Evolutionary conservation across 2,113 vertebrate genomes (phyloP).

Genomic region (Formicarius rufipectus): DNA sequence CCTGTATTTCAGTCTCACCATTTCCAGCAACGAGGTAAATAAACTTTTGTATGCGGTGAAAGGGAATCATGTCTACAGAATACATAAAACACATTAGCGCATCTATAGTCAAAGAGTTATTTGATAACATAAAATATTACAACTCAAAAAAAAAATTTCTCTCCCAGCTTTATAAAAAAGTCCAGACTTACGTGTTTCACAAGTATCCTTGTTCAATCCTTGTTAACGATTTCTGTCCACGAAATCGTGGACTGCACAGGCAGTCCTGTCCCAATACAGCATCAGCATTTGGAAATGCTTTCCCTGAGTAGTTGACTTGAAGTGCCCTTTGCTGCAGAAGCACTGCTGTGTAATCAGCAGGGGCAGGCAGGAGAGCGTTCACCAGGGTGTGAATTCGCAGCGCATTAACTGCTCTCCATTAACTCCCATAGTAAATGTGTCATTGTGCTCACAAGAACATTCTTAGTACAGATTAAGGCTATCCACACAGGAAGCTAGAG

Average conservation of each 20-base stretch:
- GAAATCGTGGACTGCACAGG: neutral
- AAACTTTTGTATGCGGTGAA: neutral
- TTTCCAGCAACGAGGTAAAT: neutral
- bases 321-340: neutral
- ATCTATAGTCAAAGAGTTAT: neutral
- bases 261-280: neutral
- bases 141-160: neutral
- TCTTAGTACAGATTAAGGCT: constrained; percentile 19
- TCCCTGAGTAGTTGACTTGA: neutral
- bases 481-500: neutral
- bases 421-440: constrained; percentile 30
- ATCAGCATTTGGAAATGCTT: neutral
- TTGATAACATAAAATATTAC: neutral
- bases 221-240: accelerated
- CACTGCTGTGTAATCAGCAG: neutral
- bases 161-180: neutral
- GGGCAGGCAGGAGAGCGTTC: neutral
- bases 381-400: neutral
- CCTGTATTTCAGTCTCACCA: neutral
- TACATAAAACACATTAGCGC: neutral
- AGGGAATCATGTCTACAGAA: neutral
- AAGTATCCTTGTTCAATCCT: neutral
- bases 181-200: neutral
- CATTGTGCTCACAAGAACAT: constrained; percentile 16
- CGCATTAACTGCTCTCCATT: neutral